Percentiles rank a stretch among this genome's conserved stretches.
Evolutionary conservation across 1,140 invertebrate species (phyloP).

Genomic region (Globodera ellingtonae): DNA sequence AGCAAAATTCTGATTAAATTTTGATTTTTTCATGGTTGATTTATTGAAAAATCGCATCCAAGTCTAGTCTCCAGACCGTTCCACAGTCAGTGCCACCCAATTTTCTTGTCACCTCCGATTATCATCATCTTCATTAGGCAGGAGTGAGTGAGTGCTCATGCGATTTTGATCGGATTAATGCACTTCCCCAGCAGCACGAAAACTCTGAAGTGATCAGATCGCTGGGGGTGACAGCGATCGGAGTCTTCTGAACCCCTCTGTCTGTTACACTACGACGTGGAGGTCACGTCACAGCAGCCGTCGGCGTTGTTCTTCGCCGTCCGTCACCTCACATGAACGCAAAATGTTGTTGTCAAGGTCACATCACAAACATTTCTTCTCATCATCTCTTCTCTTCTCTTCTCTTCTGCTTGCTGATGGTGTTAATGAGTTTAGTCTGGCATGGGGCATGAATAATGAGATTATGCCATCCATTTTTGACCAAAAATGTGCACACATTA

Average conservation of each 20-base stretch:
- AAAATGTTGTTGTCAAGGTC: neutral
- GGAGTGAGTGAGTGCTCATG: neutral
- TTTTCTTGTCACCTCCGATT: neutral
- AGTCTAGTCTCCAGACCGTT: no score
- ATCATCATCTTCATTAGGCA: neutral
- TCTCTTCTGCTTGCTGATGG: neutral
- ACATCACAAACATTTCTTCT: neutral
- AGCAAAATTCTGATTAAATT: no score
- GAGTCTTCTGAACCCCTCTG: neutral
- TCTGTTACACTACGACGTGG: neutral
- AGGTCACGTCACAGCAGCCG: neutral
- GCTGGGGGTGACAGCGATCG: no score
- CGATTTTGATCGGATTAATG: slow-evolving; percentile 5
- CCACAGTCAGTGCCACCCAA: no score
- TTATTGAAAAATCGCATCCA: no score
- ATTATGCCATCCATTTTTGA: neutral
- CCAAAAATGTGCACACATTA: neutral
- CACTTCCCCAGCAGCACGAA: neutral
- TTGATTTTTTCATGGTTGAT: no score
- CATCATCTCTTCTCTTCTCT: no score
- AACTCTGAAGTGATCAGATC: neutral
- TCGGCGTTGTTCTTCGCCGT: no score
- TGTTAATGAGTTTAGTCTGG: no score
- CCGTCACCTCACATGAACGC: neutral
- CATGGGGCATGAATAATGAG: neutral